phyloP scores from a whole-genome alignment of 2,797 vertebrate species.

The Nyctalus aviator region DNA sequence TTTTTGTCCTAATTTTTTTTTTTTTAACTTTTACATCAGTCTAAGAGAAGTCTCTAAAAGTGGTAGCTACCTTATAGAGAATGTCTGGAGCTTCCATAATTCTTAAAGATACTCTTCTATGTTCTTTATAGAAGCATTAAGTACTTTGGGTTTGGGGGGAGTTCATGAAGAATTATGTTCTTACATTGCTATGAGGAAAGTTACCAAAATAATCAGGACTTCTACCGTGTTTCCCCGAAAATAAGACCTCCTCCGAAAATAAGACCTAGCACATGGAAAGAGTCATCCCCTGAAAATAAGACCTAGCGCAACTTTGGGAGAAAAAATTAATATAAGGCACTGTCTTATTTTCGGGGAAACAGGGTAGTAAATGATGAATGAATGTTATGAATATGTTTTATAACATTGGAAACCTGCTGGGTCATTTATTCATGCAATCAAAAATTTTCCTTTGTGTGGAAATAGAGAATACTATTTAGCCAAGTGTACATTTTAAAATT shows the following conservation, averaged over 20 bases:
- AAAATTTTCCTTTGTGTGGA: background rate
- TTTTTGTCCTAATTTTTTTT: background rate
- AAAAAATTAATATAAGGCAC: no score
- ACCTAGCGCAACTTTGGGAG: no score
- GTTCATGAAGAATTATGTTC: background rate
- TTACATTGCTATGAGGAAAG: background rate
- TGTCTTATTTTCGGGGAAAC: no score
- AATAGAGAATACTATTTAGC: constrained; percentile 5
- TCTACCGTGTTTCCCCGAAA: background rate
- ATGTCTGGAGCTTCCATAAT: background rate
- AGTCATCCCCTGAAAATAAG: no score
- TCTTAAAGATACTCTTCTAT: background rate
- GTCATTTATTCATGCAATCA: background rate
- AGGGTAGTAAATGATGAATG: background rate
- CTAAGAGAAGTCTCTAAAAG: background rate
- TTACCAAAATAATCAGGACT: background rate
- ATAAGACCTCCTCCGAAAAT: no score
- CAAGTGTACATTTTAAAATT: background rate
- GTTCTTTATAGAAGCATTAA: background rate
- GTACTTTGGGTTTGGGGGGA: background rate
- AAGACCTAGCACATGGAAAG: no score
- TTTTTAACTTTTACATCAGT: background rate
- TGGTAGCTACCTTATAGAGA: background rate
- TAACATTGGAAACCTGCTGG: background rate
- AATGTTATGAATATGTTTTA: background rate